Conservation (phyloP, 2,888 invertebrate genomes). For the Amphipyra berbera region DNA sequence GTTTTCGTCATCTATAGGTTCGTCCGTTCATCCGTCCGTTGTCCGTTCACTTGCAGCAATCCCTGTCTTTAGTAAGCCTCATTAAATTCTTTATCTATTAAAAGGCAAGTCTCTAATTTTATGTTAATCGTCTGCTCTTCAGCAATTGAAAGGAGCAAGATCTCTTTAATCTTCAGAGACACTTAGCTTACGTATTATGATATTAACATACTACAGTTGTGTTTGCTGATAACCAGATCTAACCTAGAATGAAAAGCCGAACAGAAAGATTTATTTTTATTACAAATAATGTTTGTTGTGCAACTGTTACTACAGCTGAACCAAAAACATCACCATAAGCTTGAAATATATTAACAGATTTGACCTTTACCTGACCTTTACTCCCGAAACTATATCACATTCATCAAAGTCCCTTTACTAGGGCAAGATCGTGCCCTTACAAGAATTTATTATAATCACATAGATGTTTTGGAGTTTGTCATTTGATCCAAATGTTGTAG, state of each 20-base stretch:
- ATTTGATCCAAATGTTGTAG: slow-evolving; percentile 6
- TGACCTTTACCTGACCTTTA: slow-evolving; percentile 15
- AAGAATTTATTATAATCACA: slow-evolving; percentile 3
- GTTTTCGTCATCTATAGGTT: no score
- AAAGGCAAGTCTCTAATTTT: slow-evolving; percentile 6
- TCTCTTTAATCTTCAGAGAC: background rate
- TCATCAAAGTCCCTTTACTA: slow-evolving; percentile 14
- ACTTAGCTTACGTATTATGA: background rate
- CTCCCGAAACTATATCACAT: slow-evolving; percentile 10
- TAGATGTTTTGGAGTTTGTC: background rate
- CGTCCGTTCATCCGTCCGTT: no score
- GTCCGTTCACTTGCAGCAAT: no score
- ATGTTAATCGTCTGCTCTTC: background rate
- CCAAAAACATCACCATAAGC: slow-evolving; percentile 6
- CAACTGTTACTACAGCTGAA: slow-evolving; percentile 4
- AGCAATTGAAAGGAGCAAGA: no score
- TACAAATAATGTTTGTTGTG: background rate
- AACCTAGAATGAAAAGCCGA: background rate
- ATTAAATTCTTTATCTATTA: background rate
- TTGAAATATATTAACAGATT: slow-evolving; percentile 6
- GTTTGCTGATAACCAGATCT: background rate
- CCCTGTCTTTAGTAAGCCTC: no score
- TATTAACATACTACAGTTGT: background rate
- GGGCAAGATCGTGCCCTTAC: slow-evolving; percentile 3
- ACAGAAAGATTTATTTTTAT: background rate